Conservation (phyloP, 2,888 invertebrate species). For the Drosophila meridionalis region DNA sequence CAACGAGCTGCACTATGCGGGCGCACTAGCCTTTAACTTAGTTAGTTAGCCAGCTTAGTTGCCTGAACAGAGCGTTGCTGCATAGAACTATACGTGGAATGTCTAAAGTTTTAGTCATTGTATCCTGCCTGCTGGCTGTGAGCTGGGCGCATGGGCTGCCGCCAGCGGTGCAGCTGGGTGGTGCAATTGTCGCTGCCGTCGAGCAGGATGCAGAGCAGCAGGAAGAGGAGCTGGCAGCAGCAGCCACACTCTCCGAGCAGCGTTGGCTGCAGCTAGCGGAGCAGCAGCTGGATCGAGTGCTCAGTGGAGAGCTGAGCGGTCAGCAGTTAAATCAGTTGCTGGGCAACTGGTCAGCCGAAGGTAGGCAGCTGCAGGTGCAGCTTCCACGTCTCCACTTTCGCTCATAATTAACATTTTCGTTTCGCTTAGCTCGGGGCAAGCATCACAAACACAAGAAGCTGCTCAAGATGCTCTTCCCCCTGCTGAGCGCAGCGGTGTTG, state of each 20-base stretch:
- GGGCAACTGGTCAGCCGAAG: constrained; percentile 58
- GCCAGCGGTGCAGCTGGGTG: constrained; percentile 57
- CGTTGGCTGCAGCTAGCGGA: constrained; percentile 25
- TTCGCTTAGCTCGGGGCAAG: constrained; percentile 77
- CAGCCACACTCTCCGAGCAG: constrained; percentile 24
- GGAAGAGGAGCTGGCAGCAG: constrained; percentile 34
- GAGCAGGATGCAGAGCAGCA: constrained; percentile 53
- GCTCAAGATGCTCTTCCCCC: constrained; percentile 87
- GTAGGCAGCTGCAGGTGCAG: constrained; percentile 39
- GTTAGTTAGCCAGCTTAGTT: constrained; percentile 41
- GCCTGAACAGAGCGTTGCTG: constrained; percentile 47
- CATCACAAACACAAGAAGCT: constrained; percentile 85
- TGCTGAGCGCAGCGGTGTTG: constrained; percentile 88
- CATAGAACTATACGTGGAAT: constrained; percentile 53
- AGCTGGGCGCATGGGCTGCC: constrained; percentile 43
- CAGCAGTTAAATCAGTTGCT: constrained; percentile 36
- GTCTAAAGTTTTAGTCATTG: constrained; percentile 21
- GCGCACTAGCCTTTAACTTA: constrained; percentile 24
- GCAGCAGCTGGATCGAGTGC: constrained; percentile 52
- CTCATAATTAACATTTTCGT: constrained; percentile 12
- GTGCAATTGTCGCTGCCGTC: constrained; percentile 69
- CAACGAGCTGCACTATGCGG: constrained; percentile 50
- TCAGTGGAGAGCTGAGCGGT: constrained; percentile 48
- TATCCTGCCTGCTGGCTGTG: constrained; percentile 45
- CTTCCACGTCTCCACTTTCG: neutral